Evolutionary conservation across 2,797 vertebrate genomes (phyloP).

Genomic region (Gymnocypris eckloni): DNA sequence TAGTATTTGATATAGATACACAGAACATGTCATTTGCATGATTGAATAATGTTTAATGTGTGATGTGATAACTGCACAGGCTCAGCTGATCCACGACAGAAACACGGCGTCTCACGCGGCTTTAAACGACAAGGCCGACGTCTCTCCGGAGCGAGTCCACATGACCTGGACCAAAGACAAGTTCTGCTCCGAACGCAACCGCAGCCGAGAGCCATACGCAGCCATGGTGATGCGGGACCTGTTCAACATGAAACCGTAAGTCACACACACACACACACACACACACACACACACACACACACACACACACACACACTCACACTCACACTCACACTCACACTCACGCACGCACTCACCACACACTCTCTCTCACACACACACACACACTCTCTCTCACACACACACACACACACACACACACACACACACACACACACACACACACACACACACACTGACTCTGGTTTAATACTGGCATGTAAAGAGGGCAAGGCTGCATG

Average conservation of each 20-base stretch:
- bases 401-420: too few relatives aligned
- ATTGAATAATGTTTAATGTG: background rate
- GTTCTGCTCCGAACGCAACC: conserved; percentile 84
- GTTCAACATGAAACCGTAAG: conserved; percentile 98
- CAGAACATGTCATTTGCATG: background rate
- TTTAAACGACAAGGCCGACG: conserved; percentile 71
- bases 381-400: too few relatives aligned
- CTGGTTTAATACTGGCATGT: background rate
- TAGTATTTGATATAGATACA: background rate
- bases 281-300: background rate
- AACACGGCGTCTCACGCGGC: conserved; percentile 87
- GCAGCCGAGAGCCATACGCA: conserved; percentile 80
- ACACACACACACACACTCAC: background rate
- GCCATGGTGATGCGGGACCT: conserved; percentile 85
- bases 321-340: too few relatives aligned
- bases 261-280: conserved; percentile 55
- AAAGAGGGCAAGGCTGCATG: background rate
- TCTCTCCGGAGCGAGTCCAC: conserved; percentile 84
- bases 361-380: too few relatives aligned
- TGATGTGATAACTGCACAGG: conserved; percentile 72
- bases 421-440: background rate
- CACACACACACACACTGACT: background rate
- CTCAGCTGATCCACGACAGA: conserved; percentile 94
- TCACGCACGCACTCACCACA: too few relatives aligned
- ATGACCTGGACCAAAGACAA: conserved; percentile 99